These are phyloP conservation scores for Holcopasites calliopsidis DNA, from an alignment of 1,140 invertebrate genomes.

Conservation along the genomic window DNA sequence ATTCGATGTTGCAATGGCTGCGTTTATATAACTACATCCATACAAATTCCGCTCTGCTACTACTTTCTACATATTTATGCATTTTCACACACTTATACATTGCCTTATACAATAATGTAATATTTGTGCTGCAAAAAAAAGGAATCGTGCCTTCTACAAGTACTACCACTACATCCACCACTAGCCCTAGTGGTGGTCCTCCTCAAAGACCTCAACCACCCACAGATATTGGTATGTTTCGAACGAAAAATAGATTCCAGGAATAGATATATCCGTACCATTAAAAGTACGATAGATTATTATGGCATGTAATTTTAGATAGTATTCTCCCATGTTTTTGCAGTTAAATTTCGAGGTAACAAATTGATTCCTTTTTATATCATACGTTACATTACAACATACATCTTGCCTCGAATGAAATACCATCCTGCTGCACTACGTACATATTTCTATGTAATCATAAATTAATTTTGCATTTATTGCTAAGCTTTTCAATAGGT, in stretches of 20 bases:
- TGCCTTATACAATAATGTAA: slow-evolving; percentile 65
- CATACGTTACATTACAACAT: slow-evolving; percentile 11
- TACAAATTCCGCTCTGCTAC: slow-evolving; percentile 21
- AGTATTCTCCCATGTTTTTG: background rate
- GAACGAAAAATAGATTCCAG: slow-evolving; percentile 14
- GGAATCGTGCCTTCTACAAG: slow-evolving; percentile 65
- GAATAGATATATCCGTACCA: slow-evolving; percentile 20
- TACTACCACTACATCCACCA: slow-evolving; percentile 58
- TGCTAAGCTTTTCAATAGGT: background rate
- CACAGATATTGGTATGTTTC: slow-evolving; percentile 76
- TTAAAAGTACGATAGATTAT: background rate
- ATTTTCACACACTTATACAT: slow-evolving; percentile 1
- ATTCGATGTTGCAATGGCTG: slow-evolving; percentile 27
- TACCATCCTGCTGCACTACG: background rate
- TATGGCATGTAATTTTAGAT: slow-evolving; percentile 26
- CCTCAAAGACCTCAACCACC: slow-evolving; percentile 79
- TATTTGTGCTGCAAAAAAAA: slow-evolving; percentile 73
- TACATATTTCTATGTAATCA: slow-evolving; percentile 7
- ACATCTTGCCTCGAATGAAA: background rate
- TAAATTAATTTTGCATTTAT: background rate
- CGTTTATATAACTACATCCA: background rate
- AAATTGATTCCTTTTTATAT: slow-evolving; percentile 48
- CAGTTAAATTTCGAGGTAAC: slow-evolving; percentile 10
- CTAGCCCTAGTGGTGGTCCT: slow-evolving; percentile 64
- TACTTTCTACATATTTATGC: slow-evolving; percentile 17